Evolutionary conservation across 2,888 invertebrate genomes (phyloP), one percentile per base, ranked within the genome.

Genomic region (Malthinus seriepunctatus): DNA sequence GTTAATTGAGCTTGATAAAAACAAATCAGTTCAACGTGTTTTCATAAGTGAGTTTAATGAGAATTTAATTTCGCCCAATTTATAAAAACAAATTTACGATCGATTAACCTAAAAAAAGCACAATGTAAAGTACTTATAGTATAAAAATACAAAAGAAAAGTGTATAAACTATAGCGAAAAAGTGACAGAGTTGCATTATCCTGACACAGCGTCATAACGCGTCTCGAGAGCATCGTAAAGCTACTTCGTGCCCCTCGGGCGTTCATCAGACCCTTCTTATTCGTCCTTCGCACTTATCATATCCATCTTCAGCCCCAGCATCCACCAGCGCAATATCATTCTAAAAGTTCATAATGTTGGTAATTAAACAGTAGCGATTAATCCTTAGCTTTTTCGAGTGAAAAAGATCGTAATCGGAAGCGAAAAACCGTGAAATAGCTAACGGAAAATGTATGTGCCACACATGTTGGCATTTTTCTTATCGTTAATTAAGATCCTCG

Each of bases 181-280:
- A 56, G 60, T 60, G 60, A 60, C 60, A 60, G 53, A 54, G 56
- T 60, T 47, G 56, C 56, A 60, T 60, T 56, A 60, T 60, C 63
- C 64, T 62, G 60, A 64, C 62, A 59, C 56, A 62, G 60, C 56
- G 60, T 60, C 62, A 58, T 67, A 67, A 67, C 65, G 65, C 62
- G 66, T 62, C 69, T 68, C 67, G 60, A 53, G 67, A 68, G 69
- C 59, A 51, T 61, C 64, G 64, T 71, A 71, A 71, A 71, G 69
- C 67, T 63, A 67, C 67, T 69, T 62, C 70, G 69, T 69, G 69
- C 69, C 66, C 69, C 62, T 52, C 59, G 67, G 69, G 64, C 69
- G 66, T 64, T 68, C 70, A 70, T 70, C 69, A 69, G 63, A 52
- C 63, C 64, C 56, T 57, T 53, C 53, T 56, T 51, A 46, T 47